Evolutionary conservation across 2,113 vertebrate genomes (phyloP).

Genomic region (Grallaria varia): DNA sequence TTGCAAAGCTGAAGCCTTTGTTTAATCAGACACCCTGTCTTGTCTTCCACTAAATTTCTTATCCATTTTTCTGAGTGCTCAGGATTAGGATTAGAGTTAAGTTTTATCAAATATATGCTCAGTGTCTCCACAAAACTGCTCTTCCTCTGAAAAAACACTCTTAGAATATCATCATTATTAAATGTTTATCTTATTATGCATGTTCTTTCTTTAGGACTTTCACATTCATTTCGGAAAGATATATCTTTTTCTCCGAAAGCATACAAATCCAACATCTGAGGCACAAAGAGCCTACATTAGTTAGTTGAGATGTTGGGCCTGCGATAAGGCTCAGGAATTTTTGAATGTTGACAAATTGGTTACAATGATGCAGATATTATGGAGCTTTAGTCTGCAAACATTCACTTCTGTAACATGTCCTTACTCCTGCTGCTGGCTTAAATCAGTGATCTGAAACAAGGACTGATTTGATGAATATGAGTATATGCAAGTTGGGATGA

Average conservation of each 20-base stretch:
- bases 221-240: background rate
- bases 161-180: background rate
- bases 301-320: background rate
- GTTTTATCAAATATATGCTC: background rate
- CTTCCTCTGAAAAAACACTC: fast-evolving
- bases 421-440: background rate
- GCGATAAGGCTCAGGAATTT: background rate
- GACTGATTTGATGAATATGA: background rate
- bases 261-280: background rate
- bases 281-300: background rate
- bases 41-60: background rate
- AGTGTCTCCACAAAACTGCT: background rate
- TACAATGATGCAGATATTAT: background rate
- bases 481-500: background rate
- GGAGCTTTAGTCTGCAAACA: background rate
- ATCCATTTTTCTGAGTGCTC: background rate
- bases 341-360: background rate
- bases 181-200: background rate
- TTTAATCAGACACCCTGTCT: background rate
- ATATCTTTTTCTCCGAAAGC: background rate
- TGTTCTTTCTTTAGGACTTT: background rate
- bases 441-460: background rate
- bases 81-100: background rate
- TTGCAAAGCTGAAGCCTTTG: background rate
- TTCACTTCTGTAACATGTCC: background rate